These are phyloP conservation scores for Calidris pygmaea DNA, from an alignment of 2,113 vertebrate species.

Conservation along the genomic window DNA sequence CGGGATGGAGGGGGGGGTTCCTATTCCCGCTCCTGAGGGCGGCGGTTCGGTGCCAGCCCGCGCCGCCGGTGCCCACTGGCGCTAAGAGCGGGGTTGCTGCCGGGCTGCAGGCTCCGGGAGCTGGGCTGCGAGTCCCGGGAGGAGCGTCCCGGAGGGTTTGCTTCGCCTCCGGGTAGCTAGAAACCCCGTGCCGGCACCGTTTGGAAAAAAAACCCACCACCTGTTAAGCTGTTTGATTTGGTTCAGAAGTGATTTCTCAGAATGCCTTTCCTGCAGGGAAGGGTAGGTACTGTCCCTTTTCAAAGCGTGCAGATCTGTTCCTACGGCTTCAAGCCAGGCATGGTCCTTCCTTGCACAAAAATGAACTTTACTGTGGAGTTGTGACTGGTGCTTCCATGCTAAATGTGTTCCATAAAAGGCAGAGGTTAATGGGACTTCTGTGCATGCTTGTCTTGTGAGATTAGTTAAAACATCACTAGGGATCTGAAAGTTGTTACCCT, in stretches of 20 bases:
- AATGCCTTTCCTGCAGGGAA: background rate
- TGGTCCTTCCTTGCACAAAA: background rate
- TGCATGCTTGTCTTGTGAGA: background rate
- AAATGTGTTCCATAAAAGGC: background rate
- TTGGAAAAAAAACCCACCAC: background rate
- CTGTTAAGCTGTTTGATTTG: background rate
- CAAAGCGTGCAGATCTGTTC: background rate
- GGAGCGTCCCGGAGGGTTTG: background rate
- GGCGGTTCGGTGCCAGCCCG: background rate
- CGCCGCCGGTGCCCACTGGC: no score
- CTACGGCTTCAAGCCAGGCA: background rate
- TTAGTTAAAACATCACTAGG: background rate
- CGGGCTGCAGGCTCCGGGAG: background rate
- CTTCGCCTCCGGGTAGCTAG: background rate
- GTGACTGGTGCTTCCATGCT: fast-evolving
- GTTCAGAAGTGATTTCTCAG: background rate
- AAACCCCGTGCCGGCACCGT: background rate
- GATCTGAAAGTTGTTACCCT: background rate
- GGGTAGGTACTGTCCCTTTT: background rate
- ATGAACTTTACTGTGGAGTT: background rate
- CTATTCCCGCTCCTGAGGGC: background rate
- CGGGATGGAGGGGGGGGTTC: fast-evolving
- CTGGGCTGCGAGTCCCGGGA: no score
- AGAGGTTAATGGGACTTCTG: background rate
- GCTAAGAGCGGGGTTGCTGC: background rate